Evolutionary conservation across 2,797 vertebrate genomes (phyloP).

Genomic region (Phrynocephalus forsythii): DNA sequence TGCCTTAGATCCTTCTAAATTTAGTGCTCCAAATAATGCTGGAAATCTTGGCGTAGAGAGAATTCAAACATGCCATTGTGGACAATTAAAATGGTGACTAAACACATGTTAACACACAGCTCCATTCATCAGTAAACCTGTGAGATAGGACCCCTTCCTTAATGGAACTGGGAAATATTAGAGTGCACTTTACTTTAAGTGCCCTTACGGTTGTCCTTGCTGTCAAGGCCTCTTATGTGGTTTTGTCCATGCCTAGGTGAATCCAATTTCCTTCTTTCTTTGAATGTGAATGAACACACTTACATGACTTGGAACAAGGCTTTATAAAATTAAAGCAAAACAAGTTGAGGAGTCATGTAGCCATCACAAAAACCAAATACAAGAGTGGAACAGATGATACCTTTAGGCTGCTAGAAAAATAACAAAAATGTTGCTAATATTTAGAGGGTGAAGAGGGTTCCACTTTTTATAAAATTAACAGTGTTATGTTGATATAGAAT

Average conservation of each 20-base stretch:
- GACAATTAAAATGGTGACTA: constrained; percentile 5
- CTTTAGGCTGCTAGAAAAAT: too few species aligned
- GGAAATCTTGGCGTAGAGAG: background rate
- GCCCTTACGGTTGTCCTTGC: background rate
- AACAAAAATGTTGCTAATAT: too few species aligned
- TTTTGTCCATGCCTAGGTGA: background rate
- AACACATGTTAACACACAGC: background rate
- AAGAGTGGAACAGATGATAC: too few species aligned
- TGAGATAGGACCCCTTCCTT: background rate
- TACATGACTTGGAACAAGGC: background rate
- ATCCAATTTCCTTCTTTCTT: background rate
- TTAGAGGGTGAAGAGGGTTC: too few species aligned
- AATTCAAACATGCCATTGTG: background rate
- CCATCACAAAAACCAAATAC: too few species aligned
- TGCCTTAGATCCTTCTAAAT: background rate
- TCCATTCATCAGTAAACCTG: background rate
- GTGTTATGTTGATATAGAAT: background rate
- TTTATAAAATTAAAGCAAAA: background rate
- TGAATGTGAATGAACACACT: background rate
- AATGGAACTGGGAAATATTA: background rate
- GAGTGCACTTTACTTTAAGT: background rate
- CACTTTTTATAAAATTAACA: background rate
- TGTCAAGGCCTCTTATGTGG: background rate
- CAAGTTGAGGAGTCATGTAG: too few species aligned
- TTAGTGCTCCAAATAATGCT: background rate